These are phyloP conservation scores for Momotus momota DNA, from an alignment of 2,797 vertebrate species.

Conservation along the genomic window DNA sequence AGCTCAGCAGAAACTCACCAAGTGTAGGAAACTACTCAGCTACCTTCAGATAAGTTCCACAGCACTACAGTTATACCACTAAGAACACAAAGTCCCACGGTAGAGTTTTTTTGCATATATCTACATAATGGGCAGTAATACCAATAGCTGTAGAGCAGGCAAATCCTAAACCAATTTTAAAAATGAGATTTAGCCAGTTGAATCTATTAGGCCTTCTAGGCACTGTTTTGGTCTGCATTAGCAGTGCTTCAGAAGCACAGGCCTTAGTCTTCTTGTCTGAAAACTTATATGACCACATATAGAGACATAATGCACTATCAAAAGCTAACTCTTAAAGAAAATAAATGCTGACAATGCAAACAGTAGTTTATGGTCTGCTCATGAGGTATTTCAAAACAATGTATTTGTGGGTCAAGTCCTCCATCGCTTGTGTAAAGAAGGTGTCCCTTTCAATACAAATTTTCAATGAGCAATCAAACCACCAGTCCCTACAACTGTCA, in stretches of 20 bases:
- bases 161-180: not conserved
- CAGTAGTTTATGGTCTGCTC: not conserved
- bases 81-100: not conserved
- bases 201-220: not conserved
- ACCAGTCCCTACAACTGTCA: not conserved
- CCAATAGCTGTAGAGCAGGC: not conserved
- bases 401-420: not conserved
- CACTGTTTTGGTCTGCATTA: not conserved
- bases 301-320: not conserved
- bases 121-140: not conserved
- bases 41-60: not conserved
- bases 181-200: not conserved
- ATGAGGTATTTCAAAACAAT: not conserved
- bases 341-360: not conserved
- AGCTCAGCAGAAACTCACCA: not conserved
- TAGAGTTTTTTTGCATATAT: not conserved
- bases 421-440: not conserved
- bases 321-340: not conserved
- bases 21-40: not conserved
- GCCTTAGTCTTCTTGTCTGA: not conserved
- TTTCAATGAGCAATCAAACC: not conserved
- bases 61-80: not conserved
- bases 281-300: not conserved
- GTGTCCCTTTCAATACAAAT: rapidly evolving
- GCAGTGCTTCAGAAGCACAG: not conserved